Evolutionary conservation across 2,888 invertebrate genomes (phyloP).

Genomic region (Acanthosepion lycidas): DNA sequence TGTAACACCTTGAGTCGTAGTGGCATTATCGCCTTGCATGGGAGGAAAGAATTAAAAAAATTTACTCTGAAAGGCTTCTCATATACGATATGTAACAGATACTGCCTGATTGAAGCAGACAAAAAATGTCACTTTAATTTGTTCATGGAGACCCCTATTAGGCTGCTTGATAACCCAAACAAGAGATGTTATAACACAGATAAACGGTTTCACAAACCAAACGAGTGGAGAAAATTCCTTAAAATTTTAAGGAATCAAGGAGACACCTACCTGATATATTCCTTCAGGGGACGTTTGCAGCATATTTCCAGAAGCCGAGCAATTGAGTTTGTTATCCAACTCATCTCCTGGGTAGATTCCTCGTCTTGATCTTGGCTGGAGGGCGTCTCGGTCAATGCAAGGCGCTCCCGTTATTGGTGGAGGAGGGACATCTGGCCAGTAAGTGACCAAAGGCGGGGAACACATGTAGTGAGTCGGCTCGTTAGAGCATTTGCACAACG

Average conservation of each 20-base stretch:
- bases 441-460: neutral
- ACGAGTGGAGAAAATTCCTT: too few species aligned
- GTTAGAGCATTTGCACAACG: neutral
- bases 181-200: neutral
- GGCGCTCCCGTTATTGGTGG: neutral
- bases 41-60: too few species aligned
- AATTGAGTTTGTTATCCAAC: neutral
- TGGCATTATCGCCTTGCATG: too few species aligned
- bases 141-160: too few species aligned
- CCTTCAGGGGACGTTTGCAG: neutral
- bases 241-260: too few species aligned
- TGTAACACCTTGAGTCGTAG: too few species aligned
- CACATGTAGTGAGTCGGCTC: neutral
- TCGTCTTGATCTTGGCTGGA: neutral
- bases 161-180: neutral
- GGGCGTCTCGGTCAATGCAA: neutral
- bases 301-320: neutral
- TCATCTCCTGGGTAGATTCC: slow-evolving; percentile 23
- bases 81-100: too few species aligned
- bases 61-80: too few species aligned
- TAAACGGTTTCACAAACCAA: too few species aligned
- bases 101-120: too few species aligned
- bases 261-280: neutral
- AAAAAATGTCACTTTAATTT: neutral
- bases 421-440: neutral